phyloP scores from a whole-genome alignment of 2,888 invertebrate genomes.

The Fragum sueziense region DNA sequence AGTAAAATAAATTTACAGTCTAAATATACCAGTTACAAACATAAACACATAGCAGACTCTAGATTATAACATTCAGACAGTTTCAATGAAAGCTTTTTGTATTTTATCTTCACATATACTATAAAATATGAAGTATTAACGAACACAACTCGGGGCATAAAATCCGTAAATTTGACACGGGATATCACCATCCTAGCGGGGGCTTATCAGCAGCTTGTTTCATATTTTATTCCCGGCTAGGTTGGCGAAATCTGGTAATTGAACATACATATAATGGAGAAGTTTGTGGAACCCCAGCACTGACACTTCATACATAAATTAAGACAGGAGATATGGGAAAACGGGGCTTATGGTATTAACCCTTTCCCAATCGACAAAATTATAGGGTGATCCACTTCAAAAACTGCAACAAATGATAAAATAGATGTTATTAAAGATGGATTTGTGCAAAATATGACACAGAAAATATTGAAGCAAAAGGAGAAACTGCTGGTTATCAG shows the following conservation, averaged over 20 bases:
- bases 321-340: too few species aligned
- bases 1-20: too few species aligned
- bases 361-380: too few species aligned
- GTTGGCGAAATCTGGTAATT: not conserved
- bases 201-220: constrained; percentile 22
- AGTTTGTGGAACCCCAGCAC: constrained; percentile 6
- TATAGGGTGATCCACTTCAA: too few species aligned
- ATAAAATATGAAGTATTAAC: not conserved
- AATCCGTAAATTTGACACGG: constrained; percentile 16
- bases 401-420: too few species aligned
- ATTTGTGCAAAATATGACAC: too few species aligned
- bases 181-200: constrained; percentile 11
- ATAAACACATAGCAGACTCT: too few species aligned
- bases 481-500: too few species aligned
- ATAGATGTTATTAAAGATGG: too few species aligned
- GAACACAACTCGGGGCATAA: not conserved
- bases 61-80: not conserved
- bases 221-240: constrained; percentile 37
- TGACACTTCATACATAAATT: constrained; percentile 4
- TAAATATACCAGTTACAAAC: too few species aligned
- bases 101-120: not conserved
- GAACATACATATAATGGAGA: not conserved
- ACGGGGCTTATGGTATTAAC: too few species aligned
- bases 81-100: not conserved
- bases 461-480: too few species aligned